phyloP scores from a whole-genome alignment of 2,888 invertebrate genomes.

The Agriotes lineatus region DNA sequence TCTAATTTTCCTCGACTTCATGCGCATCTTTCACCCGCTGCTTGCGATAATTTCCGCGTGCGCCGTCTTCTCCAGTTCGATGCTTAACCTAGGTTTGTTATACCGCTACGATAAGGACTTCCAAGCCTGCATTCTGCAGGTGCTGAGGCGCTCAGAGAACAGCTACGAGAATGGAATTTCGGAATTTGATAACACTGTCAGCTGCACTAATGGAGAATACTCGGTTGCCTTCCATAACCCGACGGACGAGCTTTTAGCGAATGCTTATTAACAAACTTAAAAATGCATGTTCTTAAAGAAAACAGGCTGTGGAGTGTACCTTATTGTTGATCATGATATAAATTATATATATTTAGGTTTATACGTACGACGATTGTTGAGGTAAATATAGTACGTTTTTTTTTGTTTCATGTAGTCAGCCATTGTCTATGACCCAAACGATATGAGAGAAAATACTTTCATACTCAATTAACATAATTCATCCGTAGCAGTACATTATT shows the following conservation, averaged over 20 bases:
- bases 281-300: no score
- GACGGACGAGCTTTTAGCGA: conserved; percentile 3
- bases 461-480: no score
- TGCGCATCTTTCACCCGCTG: neutral
- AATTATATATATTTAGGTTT: no score
- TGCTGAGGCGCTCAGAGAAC: conserved; percentile 7
- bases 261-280: neutral
- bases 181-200: conserved; percentile 6
- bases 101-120: conserved; percentile 23
- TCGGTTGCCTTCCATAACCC: conserved; percentile 23
- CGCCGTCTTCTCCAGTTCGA: neutral
- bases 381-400: no score
- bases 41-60: neutral
- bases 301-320: no score
- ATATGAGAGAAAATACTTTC: no score
- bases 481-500: no score
- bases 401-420: no score
- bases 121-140: conserved; percentile 24
- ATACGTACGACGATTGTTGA: no score
- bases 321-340: no score
- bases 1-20: neutral
- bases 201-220: neutral
- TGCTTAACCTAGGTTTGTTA: conserved; percentile 16
- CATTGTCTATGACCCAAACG: no score
- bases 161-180: conserved; percentile 13